Percentiles rank a stretch among this genome's conserved stretches.
These are phyloP conservation scores for Cephonodes hylas DNA, from an alignment of 2,888 invertebrate species.

Conservation along the genomic window DNA sequence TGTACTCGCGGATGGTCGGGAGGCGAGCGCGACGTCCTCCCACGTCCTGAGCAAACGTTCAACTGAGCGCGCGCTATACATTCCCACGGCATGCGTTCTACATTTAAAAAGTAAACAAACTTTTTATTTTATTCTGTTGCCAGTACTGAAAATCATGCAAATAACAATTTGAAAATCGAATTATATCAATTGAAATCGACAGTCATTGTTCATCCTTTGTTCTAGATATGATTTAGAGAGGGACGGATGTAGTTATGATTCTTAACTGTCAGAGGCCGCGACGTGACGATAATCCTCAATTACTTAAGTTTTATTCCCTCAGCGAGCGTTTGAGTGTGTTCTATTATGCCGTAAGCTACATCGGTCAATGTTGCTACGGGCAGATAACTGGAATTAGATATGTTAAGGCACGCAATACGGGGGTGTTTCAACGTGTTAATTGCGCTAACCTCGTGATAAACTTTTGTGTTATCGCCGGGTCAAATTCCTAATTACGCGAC, in stretches of 20 bases:
- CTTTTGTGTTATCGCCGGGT: too few relatives aligned
- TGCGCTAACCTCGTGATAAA: too few relatives aligned
- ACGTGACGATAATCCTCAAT: slow-evolving; percentile 6
- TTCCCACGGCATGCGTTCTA: not conserved
- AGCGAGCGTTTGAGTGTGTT: not conserved
- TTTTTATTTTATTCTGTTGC: not conserved
- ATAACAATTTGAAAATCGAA: not conserved
- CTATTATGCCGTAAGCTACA: not conserved
- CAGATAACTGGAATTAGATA: not conserved
- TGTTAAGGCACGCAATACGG: too few relatives aligned
- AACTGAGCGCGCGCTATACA: slow-evolving; percentile 5
- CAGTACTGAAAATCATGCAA: not conserved
- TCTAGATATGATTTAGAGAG: not conserved
- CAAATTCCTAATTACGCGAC: too few relatives aligned
- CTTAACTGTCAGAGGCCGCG: slow-evolving; percentile 1
- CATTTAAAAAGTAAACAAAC: not conserved
- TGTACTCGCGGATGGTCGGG: not conserved
- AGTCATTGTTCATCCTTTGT: not conserved
- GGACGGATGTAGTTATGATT: slow-evolving; percentile 1
- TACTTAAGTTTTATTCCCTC: slow-evolving; percentile 5
- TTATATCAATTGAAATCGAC: slow-evolving; percentile 1
- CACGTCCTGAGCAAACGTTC: not conserved
- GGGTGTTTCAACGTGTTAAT: too few relatives aligned
- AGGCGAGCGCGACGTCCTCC: not conserved
- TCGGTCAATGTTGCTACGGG: not conserved